These are phyloP conservation scores for Pristionchus pacificus DNA, from an alignment of 1,140 invertebrate species.

Conservation along the genomic window DNA sequence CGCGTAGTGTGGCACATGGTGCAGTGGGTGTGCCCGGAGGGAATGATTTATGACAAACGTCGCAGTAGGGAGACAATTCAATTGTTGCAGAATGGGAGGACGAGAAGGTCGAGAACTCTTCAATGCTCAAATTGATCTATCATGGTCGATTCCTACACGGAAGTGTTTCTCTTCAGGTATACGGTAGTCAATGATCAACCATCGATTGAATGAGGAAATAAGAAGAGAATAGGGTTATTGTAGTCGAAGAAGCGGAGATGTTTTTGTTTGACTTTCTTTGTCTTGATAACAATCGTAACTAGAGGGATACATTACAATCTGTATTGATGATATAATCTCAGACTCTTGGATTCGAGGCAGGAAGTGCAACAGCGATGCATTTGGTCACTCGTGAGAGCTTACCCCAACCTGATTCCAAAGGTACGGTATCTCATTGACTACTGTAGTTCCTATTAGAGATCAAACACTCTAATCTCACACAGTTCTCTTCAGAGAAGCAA, in stretches of 20 bases:
- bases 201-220: neutral
- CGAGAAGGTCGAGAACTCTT: conserved; percentile 86
- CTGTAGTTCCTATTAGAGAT: conserved; percentile 10
- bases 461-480: neutral
- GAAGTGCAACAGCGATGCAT: conserved; percentile 98
- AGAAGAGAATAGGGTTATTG: too few species aligned
- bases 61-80: too few species aligned
- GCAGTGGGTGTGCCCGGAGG: conserved; percentile 1
- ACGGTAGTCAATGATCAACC: neutral
- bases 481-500: conserved; percentile 31
- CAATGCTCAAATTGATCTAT: conserved; percentile 96
- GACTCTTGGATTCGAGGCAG: conserved; percentile 83
- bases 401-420: conserved; percentile 96
- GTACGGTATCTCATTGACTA: conserved; percentile 60
- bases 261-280: too few species aligned
- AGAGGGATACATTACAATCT: too few species aligned
- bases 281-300: too few species aligned
- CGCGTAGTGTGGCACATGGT: conserved; percentile 13
- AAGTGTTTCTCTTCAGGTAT: conserved; percentile 79
- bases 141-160: conserved; percentile 98
- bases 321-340: too few species aligned
- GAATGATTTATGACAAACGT: too few species aligned
- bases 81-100: conserved; percentile 97
- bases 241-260: too few species aligned
- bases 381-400: conserved; percentile 96